phyloP scores from a whole-genome alignment of 2,888 invertebrate species.

The Cantharis rustica region DNA sequence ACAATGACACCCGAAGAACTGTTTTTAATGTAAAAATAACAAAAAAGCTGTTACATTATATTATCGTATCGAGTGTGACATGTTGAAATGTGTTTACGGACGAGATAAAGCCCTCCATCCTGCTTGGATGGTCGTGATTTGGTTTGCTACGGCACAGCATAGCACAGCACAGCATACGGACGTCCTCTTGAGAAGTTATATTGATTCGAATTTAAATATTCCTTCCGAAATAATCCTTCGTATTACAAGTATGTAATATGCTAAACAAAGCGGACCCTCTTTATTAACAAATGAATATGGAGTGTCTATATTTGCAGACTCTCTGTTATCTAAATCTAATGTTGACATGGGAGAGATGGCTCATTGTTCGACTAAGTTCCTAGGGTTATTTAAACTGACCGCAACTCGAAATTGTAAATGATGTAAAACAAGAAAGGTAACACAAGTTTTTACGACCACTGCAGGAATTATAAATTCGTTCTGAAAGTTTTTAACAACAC shows the following conservation, averaged over 20 bases:
- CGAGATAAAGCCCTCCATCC: background rate
- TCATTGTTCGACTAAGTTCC: constrained; percentile 9
- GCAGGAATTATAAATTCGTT: background rate
- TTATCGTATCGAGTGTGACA: too few species aligned
- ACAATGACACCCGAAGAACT: too few species aligned
- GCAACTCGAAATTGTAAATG: constrained; percentile 4
- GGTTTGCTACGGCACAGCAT: background rate
- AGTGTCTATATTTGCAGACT: constrained; percentile 9
- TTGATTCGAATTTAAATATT: background rate
- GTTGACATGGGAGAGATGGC: constrained; percentile 11
- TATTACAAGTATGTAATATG: background rate
- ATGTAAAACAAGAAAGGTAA: constrained; percentile 3
- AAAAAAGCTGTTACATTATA: too few species aligned
- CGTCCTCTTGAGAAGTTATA: background rate
- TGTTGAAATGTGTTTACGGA: background rate
- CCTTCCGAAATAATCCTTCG: background rate
- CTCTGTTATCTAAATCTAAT: constrained; percentile 10
- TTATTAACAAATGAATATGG: constrained; percentile 14
- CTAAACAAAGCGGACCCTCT: background rate
- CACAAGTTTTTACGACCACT: background rate
- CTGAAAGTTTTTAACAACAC: background rate
- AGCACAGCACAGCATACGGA: background rate
- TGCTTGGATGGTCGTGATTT: background rate
- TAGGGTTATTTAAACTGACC: constrained; percentile 13
- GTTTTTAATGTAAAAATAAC: too few species aligned